These are phyloP conservation scores for Paramormyrops kingsleyae DNA, from an alignment of 2,113 vertebrate genomes.

Conservation along the genomic window DNA sequence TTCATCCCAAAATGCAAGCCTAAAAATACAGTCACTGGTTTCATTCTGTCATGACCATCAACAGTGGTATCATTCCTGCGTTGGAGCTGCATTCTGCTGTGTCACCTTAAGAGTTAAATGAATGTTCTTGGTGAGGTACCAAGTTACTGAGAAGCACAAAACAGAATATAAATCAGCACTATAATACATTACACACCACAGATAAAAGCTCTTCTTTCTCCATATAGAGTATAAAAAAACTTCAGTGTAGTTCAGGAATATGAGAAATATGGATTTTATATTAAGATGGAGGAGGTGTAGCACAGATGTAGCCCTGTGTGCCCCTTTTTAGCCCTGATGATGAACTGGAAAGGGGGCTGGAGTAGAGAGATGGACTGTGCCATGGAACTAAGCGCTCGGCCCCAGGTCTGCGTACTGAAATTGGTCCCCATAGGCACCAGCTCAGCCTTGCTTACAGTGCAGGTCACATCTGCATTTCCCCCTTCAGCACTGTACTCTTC, in stretches of 20 bases:
- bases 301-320: neutral
- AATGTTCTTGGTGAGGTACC: neutral
- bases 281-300: neutral
- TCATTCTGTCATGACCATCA: neutral
- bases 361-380: neutral
- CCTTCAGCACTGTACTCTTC: neutral
- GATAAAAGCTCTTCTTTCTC: neutral
- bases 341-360: neutral
- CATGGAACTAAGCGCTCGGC: neutral
- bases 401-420: neutral
- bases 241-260: neutral
- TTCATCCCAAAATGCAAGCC: neutral
- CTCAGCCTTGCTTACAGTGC: neutral
- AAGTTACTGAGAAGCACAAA: neutral
- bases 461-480: neutral
- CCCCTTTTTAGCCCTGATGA: neutral
- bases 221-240: neutral
- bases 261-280: constrained; percentile 13
- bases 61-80: neutral
- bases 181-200: constrained; percentile 7
- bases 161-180: constrained; percentile 10
- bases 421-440: neutral
- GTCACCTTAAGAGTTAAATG: constrained; percentile 6
- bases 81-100: neutral
- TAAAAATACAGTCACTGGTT: neutral